Evolutionary conservation across 2,888 invertebrate genomes (phyloP).

Genomic region (Agrochola litura): DNA sequence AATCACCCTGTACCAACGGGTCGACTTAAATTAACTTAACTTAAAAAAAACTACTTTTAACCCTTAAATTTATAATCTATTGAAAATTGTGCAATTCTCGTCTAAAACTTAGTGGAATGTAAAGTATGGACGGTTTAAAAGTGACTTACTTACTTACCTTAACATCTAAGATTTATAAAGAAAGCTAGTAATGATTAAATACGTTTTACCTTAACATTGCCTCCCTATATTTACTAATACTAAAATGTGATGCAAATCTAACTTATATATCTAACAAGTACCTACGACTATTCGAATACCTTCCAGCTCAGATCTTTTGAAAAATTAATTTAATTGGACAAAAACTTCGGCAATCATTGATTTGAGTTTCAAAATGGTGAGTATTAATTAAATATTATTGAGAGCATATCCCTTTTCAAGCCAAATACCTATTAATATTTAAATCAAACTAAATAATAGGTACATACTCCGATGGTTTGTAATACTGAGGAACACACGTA

Average conservation of each 20-base stretch:
- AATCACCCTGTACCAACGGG: conserved; percentile 1
- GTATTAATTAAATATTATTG: conserved; percentile 1
- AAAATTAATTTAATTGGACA: background rate
- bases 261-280: conserved; percentile 21
- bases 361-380: conserved; percentile 25
- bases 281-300: background rate
- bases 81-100: conserved; percentile 13
- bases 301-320: conserved; percentile 22
- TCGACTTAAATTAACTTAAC: background rate
- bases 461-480: conserved; percentile 23
- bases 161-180: conserved; percentile 3
- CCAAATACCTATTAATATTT: background rate
- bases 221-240: conserved; percentile 44
- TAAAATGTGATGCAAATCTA: conserved; percentile 55
- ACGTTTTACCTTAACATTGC: conserved; percentile 5
- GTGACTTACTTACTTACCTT: conserved; percentile 16
- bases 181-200: background rate
- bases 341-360: conserved; percentile 3
- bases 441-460: conserved; percentile 20
- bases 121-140: conserved; percentile 79
- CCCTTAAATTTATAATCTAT: background rate
- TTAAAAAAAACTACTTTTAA: background rate
- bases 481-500: conserved; percentile 15
- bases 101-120: conserved; percentile 79
- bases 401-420: conserved; percentile 12